These are phyloP conservation scores for Copidosoma floridanum DNA, from an alignment of 1,140 invertebrate species.

Conservation along the genomic window DNA sequence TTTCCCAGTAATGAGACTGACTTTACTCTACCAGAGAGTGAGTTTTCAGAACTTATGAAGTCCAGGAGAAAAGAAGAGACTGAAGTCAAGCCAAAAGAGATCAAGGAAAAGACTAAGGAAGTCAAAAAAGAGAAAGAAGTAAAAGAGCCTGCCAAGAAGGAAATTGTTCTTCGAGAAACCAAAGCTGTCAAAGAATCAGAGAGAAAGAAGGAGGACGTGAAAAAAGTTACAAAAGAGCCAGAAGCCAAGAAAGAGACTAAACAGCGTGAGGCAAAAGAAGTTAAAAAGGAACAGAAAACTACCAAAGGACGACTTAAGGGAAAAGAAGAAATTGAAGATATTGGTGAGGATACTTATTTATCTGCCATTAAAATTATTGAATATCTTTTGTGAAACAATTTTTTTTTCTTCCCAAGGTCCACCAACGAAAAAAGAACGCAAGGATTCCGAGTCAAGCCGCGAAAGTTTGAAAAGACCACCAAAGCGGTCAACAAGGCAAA, in stretches of 20 bases:
- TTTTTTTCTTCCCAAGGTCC: conserved; percentile 28
- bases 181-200: conserved; percentile 52
- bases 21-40: conserved; percentile 67
- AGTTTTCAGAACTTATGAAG: conserved; percentile 65
- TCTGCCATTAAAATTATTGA: too few species aligned
- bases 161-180: conserved; percentile 49
- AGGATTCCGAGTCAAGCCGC: conserved; percentile 50
- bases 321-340: conserved; percentile 51
- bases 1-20: conserved; percentile 73
- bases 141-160: conserved; percentile 54
- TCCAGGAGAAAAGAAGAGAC: conserved; percentile 60
- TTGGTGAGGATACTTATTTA: conserved; percentile 23
- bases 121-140: conserved; percentile 57
- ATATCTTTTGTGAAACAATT: not conserved
- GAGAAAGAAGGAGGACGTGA: conserved; percentile 56
- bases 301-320: conserved; percentile 51
- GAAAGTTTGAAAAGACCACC: conserved; percentile 48
- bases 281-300: conserved; percentile 50
- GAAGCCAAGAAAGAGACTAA: conserved; percentile 52
- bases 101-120: conserved; percentile 54
- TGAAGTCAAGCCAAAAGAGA: conserved; percentile 50
- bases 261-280: conserved; percentile 49
- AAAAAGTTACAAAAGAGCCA: conserved; percentile 46
- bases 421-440: conserved; percentile 50
- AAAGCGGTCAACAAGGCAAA: conserved; percentile 54